Evolutionary conservation across 2,888 invertebrate genomes (phyloP).

Genomic region (Drosophila anceps): DNA sequence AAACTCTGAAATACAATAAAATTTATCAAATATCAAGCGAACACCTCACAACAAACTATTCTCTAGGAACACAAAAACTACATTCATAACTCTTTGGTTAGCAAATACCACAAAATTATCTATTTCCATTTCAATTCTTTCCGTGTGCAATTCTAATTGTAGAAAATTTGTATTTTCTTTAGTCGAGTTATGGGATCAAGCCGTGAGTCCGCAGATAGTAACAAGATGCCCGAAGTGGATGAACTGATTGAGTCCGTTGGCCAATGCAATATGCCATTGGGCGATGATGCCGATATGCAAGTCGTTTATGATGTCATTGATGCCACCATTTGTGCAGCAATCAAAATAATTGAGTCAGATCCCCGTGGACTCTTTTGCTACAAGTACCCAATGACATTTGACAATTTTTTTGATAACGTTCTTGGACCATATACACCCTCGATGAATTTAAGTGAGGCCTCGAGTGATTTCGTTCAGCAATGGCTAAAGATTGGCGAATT

Average conservation of each 20-base stretch:
- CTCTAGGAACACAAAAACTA: background rate
- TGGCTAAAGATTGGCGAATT: slow-evolving; percentile 68
- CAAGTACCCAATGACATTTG: slow-evolving; percentile 47
- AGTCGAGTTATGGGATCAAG: background rate
- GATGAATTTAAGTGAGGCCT: background rate
- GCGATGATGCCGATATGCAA: slow-evolving; percentile 58
- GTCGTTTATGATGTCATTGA: slow-evolving; percentile 54
- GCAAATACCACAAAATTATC: slow-evolving; percentile 6
- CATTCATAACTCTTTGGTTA: background rate
- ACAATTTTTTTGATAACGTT: background rate
- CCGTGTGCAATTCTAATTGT: background rate
- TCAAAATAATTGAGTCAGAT: slow-evolving; percentile 63
- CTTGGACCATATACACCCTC: background rate
- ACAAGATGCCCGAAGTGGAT: background rate
- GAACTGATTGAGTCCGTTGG: slow-evolving; percentile 22
- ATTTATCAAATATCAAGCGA: background rate
- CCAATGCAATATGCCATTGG: slow-evolving; percentile 47
- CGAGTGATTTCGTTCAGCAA: slow-evolving; percentile 26
- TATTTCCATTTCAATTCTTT: background rate
- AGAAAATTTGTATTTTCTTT: background rate
- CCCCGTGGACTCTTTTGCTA: slow-evolving; percentile 67
- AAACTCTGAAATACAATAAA: slow-evolving; percentile 73
- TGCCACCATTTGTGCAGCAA: slow-evolving; percentile 61
- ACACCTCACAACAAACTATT: background rate
- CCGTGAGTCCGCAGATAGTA: background rate